phyloP scores from a whole-genome alignment of 2,113 vertebrate genomes.

The Columba janthina region DNA sequence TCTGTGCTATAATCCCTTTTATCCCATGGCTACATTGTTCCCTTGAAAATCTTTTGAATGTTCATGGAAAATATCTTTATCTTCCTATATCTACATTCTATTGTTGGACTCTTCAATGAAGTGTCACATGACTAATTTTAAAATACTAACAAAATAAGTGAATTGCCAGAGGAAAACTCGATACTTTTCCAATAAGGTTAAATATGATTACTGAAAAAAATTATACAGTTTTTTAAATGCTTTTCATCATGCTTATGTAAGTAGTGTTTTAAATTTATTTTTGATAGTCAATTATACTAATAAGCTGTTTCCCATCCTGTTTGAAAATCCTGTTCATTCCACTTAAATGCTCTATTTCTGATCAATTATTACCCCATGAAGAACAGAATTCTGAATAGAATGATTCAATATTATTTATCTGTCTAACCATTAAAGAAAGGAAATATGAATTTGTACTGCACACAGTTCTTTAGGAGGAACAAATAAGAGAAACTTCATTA shows the following conservation, averaged over 20 bases:
- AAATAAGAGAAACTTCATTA: neutral
- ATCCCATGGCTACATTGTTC: neutral
- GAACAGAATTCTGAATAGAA: neutral
- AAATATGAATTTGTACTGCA: neutral
- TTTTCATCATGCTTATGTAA: neutral
- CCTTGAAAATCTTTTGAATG: neutral
- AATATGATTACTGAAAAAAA: neutral
- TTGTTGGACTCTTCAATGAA: neutral
- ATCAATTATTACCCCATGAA: neutral
- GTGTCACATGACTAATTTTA: neutral
- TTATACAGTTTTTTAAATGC: neutral
- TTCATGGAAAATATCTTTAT: neutral
- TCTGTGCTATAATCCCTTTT: neutral
- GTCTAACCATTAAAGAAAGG: neutral
- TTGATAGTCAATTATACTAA: neutral
- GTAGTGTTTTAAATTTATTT: neutral
- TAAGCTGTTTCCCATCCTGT: neutral
- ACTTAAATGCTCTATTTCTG: neutral
- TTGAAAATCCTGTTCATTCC: neutral
- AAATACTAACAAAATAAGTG: neutral
- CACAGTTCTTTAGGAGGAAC: neutral
- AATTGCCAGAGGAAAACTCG: accelerated
- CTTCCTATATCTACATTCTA: neutral
- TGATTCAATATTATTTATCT: neutral
- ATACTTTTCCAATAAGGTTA: neutral